A percentile compares a stretch with the other conserved stretches of the same genome.
Evolutionary conservation across 2,113 vertebrate species (phyloP).

Genomic region (Pangasianodon hypophthalmus): DNA sequence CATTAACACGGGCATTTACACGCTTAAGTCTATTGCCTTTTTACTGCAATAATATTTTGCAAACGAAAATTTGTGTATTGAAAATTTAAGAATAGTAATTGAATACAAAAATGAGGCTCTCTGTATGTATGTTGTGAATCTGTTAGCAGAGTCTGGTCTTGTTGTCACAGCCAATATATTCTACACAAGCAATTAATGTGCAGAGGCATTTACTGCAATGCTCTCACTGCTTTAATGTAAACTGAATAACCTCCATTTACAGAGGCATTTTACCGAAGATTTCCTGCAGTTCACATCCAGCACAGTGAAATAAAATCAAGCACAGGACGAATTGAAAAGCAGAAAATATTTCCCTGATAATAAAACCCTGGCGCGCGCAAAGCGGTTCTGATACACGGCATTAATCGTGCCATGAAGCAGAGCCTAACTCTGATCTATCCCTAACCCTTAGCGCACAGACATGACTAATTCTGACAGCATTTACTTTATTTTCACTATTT

Average conservation of each 20-base stretch:
- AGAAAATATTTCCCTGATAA: not conserved
- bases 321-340: not conserved
- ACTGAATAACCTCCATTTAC: not conserved
- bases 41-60: slow-evolving; percentile 26
- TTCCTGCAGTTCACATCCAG: no score
- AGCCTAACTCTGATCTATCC: not conserved
- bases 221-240: not conserved
- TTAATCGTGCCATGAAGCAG: not conserved
- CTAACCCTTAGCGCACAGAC: not conserved
- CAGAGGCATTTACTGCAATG: not conserved
- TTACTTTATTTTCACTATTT: not conserved
- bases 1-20: slow-evolving; percentile 12
- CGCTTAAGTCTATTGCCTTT: slow-evolving; percentile 8
- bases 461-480: no score
- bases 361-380: not conserved
- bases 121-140: not conserved
- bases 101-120: not conserved
- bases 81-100: not conserved
- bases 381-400: not conserved
- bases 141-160: not conserved
- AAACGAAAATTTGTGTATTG: slow-evolving; percentile 8
- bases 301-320: no score
- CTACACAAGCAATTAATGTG: not conserved
- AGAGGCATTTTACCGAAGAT: not conserved
- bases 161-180: not conserved